A percentile compares a stretch with the other conserved stretches of the same genome.
Evolutionary conservation across 2,113 vertebrate species (phyloP).

Genomic region (Egretta garzetta): DNA sequence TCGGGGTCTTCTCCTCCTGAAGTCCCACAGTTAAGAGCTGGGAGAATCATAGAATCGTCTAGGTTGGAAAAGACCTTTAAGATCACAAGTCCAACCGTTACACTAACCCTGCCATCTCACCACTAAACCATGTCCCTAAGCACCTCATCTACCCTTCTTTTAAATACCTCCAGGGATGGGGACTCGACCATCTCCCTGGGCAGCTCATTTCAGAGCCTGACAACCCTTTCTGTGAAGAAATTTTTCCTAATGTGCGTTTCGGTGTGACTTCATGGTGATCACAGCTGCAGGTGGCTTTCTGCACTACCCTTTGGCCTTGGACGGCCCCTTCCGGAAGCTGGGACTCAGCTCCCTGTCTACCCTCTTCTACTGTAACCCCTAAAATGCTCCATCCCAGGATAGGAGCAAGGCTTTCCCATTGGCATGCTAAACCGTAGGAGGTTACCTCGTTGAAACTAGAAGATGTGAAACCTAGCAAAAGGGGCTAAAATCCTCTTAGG

Average conservation of each 20-base stretch:
- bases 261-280: background rate
- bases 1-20: background rate
- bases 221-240: no score
- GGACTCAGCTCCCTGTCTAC: background rate
- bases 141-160: no score
- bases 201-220: no score
- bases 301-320: background rate
- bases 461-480: background rate
- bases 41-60: background rate
- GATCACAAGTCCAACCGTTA: no score
- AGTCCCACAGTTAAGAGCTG: background rate
- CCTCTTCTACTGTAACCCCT: background rate
- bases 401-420: background rate
- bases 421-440: background rate
- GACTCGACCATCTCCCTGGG: no score
- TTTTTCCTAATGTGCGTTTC: background rate
- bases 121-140: no score
- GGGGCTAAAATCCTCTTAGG: background rate
- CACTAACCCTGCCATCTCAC: no score
- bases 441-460: background rate
- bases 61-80: no score
- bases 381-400: background rate
- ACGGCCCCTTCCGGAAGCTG: background rate
- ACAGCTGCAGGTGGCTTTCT: background rate
- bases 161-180: no score